Conservation (phyloP, 2,797 vertebrate genomes). For the Characodon lateralis region DNA sequence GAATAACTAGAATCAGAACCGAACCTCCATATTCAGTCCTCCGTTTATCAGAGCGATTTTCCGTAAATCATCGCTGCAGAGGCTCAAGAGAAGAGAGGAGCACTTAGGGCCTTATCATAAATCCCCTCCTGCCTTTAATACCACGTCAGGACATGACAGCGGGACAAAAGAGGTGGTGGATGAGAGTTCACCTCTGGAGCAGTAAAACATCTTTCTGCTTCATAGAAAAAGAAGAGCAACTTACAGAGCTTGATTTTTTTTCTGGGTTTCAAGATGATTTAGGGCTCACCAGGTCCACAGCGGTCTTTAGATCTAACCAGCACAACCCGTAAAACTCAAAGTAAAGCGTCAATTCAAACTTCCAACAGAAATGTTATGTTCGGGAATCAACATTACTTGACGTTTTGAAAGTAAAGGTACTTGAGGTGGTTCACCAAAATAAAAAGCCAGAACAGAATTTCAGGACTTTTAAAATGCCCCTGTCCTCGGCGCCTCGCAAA, state of each 20-base stretch:
- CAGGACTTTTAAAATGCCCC: neutral
- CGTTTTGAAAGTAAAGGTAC: neutral
- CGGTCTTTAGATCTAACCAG: conserved; percentile 42
- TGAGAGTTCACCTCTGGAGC: conserved; percentile 69
- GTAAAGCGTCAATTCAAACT: conserved; percentile 15
- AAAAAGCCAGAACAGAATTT: neutral
- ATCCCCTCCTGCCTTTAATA: conserved; percentile 55
- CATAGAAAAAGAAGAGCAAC: neutral
- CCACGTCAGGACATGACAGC: conserved; percentile 69
- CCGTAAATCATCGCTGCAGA: conserved; percentile 56
- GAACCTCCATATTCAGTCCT: neutral
- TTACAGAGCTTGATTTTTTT: conserved; percentile 41
- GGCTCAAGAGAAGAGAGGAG: conserved; percentile 62
- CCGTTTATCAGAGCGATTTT: conserved; percentile 38
- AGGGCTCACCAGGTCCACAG: conserved; percentile 21
- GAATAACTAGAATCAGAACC: conserved; percentile 10
- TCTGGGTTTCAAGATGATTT: conserved; percentile 38
- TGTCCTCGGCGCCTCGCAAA: neutral
- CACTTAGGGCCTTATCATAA: conserved; percentile 73
- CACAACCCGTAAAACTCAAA: conserved; percentile 24
- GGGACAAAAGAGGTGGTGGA: conserved; percentile 67
- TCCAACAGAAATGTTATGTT: neutral
- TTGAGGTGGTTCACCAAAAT: neutral
- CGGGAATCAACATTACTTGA: neutral
- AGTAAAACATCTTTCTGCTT: conserved; percentile 71